Base-by-base conservation (phyloP, 2,113 vertebrate species). In the Aythya baeri region DNA sequence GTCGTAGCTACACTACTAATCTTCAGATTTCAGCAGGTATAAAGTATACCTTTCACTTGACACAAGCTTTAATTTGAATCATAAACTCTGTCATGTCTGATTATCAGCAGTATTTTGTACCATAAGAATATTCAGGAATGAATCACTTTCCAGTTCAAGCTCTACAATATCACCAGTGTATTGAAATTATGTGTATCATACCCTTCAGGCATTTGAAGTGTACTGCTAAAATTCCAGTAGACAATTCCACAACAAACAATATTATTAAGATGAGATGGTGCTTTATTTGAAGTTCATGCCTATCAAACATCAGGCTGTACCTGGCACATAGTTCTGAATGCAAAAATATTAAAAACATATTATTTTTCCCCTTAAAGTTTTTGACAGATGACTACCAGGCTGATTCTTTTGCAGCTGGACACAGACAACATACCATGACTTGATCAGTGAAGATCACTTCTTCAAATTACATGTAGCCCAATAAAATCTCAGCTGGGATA, bases 21-120 rank as follows among this genome's bases (percentile, higher is more conserved):
- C 66, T 87, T 80, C 77, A 79, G 52, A 32, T 88, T 95, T 92
- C 68, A 96, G 31, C 61, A 62, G 6, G 20, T 58, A 44, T 76
- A 54, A 95, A 78, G 9, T 57, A 9, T n/a, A 43, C 79, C 78
- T 79, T 78, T 81, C 59, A 26, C 57, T 79, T 76, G 49, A 87
- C 66, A 88, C 22, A 72, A 76, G 44, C 86, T 95, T 83, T 83
- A 92, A 89, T 94, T 90, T 91, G 71, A 93, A 95, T 86, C 63
- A 87, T 63, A 87, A 72, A 70, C 90, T 85, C 55, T 63, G 92
- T 91, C 41, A 25, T 70, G 34, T 34, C 55, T 70, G 63, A 80
- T 92, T 96, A 80, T 91, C 88, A 94, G 66, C 63, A 86, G 36
- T 71, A 31, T 88, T 36, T 79, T 62, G 61, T 63, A 67, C 1